Conservation (phyloP, 2,888 invertebrate genomes). For the Drosophila ezoana region DNA sequence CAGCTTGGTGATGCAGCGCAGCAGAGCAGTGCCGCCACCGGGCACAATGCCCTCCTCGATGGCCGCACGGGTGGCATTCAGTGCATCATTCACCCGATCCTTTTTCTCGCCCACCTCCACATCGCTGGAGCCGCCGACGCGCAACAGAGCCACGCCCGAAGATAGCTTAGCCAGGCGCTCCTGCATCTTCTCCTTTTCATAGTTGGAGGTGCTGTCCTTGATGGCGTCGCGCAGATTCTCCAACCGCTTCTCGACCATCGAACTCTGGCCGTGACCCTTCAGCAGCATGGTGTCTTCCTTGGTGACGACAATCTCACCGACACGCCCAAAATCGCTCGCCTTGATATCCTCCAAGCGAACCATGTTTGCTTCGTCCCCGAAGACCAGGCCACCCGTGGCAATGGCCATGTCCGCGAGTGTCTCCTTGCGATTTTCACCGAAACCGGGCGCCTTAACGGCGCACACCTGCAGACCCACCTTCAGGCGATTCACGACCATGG, state of each 20-base stretch:
- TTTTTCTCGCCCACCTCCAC: conserved; percentile 98
- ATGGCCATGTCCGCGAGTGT: conserved; percentile 96
- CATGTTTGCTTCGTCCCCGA: conserved; percentile 96
- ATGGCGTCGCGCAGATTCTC: conserved; percentile 95
- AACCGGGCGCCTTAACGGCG: conserved; percentile 97
- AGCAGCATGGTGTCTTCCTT: conserved; percentile 94
- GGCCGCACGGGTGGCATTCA: conserved; percentile 96
- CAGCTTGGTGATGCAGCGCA: conserved; percentile 91
- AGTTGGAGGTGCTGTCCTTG: conserved; percentile 93
- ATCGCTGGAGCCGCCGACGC: conserved; percentile 94
- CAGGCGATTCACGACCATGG: conserved; percentile 95
- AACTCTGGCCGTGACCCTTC: conserved; percentile 91
- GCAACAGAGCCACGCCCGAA: conserved; percentile 91
- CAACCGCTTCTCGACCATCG: conserved; percentile 92
- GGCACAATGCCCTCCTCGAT: conserved; percentile 98
- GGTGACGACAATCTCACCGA: conserved; percentile 94
- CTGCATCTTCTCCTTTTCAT: conserved; percentile 97
- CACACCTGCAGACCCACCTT: conserved; percentile 97
- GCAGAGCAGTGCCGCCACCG: conserved; percentile 96
- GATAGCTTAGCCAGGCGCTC: conserved; percentile 95
- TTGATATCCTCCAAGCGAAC: conserved; percentile 95
- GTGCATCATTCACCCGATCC: conserved; percentile 96
- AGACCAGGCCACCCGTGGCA: conserved; percentile 95
- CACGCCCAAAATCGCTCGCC: conserved; percentile 91
- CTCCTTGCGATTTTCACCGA: conserved; percentile 97